Evolutionary conservation across 1,140 invertebrate genomes (phyloP), one percentile per base, ranked within the genome.

Genomic region (Medauroidea extradentata): DNA sequence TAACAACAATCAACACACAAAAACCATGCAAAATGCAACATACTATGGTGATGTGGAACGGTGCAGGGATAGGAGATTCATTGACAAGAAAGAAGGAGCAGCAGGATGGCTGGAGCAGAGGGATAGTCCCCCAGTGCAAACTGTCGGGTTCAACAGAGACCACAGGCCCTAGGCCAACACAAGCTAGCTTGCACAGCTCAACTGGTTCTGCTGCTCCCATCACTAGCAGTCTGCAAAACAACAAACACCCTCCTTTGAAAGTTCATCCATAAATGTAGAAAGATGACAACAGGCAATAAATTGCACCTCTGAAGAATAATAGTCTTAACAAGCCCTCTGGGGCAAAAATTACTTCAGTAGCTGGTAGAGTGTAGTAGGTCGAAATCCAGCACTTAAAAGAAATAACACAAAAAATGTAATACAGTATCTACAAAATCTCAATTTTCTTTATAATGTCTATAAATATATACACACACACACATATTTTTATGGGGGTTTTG

Each of bases 31-130:
- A 34, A 4, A 34, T 7, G 48, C 19, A n/a, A 60, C 65, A 68
- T 70, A 78, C 76, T 43, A 72, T 52, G 13, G 60, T 39, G 1
- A 66, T 53, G 34, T 54, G 63, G 42, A 74, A 73, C 21, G 64
- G 61, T 1, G 78, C 76, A 16, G 68, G 52, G 57, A 79, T 73
- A 0, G 78, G 78, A 4, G 78, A 77, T 53, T 79, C 75, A 53
- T 77, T 81, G 3, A 65, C 66, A 4, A 79, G 34, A 8, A 51
- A 59, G 3, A 80, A 63, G 21, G 57, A 55, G 59, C 69, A 63
- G 2, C 52, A 53, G 48, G 60, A 59, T 39, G 59, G 49, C 19
- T 70, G 58, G 9, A 79, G 63, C 24, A 79, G 59, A n/a, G 60
- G 44, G 2, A 77, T 55, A 27, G 71, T 63, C 5, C 66, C 72